Conservation (phyloP, 2,113 vertebrate species). For the Catharus minimus region DNA sequence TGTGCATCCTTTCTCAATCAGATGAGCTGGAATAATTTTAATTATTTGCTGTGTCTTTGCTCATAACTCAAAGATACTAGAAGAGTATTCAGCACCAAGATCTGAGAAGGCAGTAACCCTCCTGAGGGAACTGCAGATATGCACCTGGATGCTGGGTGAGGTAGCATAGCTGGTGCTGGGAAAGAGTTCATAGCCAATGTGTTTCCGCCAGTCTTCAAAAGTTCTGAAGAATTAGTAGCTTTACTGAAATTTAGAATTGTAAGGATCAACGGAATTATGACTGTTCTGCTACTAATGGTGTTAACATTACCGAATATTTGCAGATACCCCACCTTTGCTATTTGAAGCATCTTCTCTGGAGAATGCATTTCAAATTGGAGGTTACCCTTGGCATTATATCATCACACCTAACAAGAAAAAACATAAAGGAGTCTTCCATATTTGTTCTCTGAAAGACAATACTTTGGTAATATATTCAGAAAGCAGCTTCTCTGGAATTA, state of each 20-base stretch:
- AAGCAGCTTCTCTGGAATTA: slow-evolving; percentile 30
- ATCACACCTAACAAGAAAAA: slow-evolving; percentile 90
- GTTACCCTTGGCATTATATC: slow-evolving; percentile 96
- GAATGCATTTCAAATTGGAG: slow-evolving; percentile 92
- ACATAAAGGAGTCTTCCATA: slow-evolving; percentile 88
- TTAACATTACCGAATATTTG: slow-evolving; percentile 42
- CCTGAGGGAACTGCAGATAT: background rate
- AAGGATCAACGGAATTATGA: slow-evolving; percentile 9
- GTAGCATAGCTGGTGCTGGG: background rate
- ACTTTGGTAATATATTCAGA: slow-evolving; percentile 80
- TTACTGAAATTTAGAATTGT: background rate
- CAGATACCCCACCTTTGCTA: slow-evolving; percentile 87
- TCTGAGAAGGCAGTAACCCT: background rate
- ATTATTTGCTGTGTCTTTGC: background rate
- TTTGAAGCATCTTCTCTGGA: slow-evolving; percentile 90
- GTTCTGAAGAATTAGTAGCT: background rate
- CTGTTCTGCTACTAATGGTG: slow-evolving; percentile 45
- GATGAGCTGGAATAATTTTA: background rate
- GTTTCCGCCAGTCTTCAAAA: background rate
- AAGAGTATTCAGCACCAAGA: background rate
- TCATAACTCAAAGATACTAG: background rate
- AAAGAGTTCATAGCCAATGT: background rate
- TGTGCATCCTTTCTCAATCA: background rate
- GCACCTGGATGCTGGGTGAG: background rate
- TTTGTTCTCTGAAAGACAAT: slow-evolving; percentile 88